Conservation (phyloP, 2,797 vertebrate genomes). For the Apogon talboti region DNA sequence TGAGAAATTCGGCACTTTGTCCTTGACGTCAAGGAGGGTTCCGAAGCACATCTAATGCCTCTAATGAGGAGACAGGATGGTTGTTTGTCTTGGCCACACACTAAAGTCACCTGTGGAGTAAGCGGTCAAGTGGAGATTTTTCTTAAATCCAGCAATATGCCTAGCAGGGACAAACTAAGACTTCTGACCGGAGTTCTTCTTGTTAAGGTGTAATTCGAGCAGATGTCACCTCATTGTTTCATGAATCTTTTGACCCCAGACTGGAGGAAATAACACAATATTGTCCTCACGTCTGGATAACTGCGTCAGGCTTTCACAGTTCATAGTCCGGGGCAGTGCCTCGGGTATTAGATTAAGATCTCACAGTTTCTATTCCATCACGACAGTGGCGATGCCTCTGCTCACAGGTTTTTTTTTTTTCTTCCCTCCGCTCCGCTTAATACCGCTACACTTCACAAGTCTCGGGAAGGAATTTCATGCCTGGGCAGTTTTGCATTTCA, state of each 20-base stretch:
- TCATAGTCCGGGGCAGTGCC: conserved; percentile 30
- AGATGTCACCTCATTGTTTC: conserved; percentile 35
- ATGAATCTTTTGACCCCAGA: conserved; percentile 34
- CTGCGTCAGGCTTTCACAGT: conserved; percentile 30
- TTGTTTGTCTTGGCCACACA: conserved; percentile 51
- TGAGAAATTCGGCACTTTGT: conserved; percentile 57
- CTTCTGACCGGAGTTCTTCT: neutral
- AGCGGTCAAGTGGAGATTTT: conserved; percentile 30
- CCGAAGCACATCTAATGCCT: conserved; percentile 49
- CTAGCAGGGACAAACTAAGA: conserved; percentile 14
- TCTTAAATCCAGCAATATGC: conserved; percentile 22
- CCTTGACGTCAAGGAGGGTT: conserved; percentile 51
- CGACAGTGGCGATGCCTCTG: conserved; percentile 13
- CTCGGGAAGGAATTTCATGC: conserved; percentile 44
- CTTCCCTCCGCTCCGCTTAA: neutral
- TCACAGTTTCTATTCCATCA: conserved; percentile 36
- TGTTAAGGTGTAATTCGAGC: conserved; percentile 10
- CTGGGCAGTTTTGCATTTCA: conserved; percentile 47
- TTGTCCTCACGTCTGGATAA: conserved; percentile 41
- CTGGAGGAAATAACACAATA: conserved; percentile 34
- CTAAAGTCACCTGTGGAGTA: conserved; percentile 33
- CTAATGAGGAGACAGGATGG: conserved; percentile 22
- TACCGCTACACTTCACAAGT: conserved; percentile 22
- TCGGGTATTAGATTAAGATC: conserved; percentile 58
- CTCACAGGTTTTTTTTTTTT: conserved; percentile 45